Evolutionary conservation across 2,888 invertebrate species (phyloP).

Genomic region (Cylindroiulus punctatus): DNA sequence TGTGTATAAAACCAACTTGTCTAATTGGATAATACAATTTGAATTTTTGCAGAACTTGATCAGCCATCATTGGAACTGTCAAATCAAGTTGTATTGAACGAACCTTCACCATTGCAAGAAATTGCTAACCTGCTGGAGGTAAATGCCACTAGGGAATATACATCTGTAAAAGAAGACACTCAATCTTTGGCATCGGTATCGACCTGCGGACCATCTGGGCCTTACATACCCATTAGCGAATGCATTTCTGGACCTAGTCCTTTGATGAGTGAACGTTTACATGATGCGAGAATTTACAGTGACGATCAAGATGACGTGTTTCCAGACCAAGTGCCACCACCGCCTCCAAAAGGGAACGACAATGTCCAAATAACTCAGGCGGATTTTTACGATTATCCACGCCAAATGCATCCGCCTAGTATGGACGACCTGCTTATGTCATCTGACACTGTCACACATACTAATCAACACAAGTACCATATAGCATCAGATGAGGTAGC

Average conservation of each 20-base stretch:
- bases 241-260: conserved; percentile 80
- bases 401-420: conserved; percentile 57
- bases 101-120: background rate
- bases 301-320: conserved; percentile 57
- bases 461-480: background rate
- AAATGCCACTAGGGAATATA: background rate
- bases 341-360: conserved; percentile 57
- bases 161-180: background rate
- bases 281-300: conserved; percentile 56
- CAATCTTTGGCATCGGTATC: conserved; percentile 56
- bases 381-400: conserved; percentile 60
- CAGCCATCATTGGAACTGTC: conserved; percentile 72
- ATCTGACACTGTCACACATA: background rate
- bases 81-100: background rate
- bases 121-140: background rate
- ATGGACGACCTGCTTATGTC: conserved; percentile 53
- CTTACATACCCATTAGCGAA: conserved; percentile 92
- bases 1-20: background rate
- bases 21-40: background rate
- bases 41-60: conserved; percentile 68
- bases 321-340: conserved; percentile 58
- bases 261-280: conserved; percentile 60
- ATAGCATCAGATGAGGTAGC: background rate
- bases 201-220: conserved; percentile 72
- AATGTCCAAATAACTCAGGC: conserved; percentile 48